Evolutionary conservation across 2,797 vertebrate genomes (phyloP), one percentile per base, ranked within the genome.

Genomic region (Mormyrops attenuatus): DNA sequence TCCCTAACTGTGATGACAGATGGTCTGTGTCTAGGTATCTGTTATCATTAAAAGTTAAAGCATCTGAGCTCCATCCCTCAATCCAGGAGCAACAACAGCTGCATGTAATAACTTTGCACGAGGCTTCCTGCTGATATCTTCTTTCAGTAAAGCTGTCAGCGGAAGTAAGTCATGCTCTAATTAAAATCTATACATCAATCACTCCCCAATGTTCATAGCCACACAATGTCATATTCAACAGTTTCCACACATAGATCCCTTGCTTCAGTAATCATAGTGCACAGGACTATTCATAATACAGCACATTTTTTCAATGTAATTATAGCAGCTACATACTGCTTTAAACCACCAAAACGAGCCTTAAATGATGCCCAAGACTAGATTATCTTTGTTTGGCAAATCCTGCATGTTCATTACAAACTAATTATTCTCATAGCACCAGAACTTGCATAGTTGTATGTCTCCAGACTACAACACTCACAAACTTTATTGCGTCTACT

Each of bases 121-220:
- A 3, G 30, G 50, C 85, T 57, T 55, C 9, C 53, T 60, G 82
- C 41, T 87, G 50, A 87, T 3, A 55, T 60, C 6, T n/a, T 26
- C 49, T 87, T 60, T 87, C 85, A 55, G 85, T 41, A 38, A 49
- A 50, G 47, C 82, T 55, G 50, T 55, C 50, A 55, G 85, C 5
- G 84, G 50, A 87, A 49, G 52, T 34, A 55, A 69, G 60, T 44
- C 44, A 69, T 7, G 60, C 89, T 69, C 82, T 66, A 66, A 89
- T 89, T 89, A 85, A 86, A 86, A 86, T 89, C 30, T 85, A 60
- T 85, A 63, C 53, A 60, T 69, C 89, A 89, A 34, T 55, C 82
- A 41, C 30, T 57, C 50, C 5, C 34, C 53, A 9, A 5, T 85
- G 41, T 85, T 85, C 44, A 85, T 49, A 52, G 22, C 47, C 11